Evolutionary conservation across 2,797 vertebrate genomes (phyloP), one percentile per base, ranked within the genome.

Genomic region (Microctenopoma steveboyesi): DNA sequence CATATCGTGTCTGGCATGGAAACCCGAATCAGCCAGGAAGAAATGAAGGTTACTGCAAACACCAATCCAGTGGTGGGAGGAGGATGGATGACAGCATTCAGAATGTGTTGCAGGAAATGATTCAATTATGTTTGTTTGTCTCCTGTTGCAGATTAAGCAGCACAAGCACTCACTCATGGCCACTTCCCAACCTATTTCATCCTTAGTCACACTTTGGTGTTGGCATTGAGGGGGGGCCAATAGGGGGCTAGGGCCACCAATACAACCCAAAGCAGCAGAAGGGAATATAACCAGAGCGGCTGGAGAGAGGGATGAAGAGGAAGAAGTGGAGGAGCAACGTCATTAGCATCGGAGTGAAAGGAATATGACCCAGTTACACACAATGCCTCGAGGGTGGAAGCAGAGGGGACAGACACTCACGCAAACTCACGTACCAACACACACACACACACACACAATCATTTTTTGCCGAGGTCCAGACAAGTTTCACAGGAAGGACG

Each of bases 351-450:
- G 72, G 63, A 62, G 76, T 30, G 59, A 71, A 56, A 73, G 71
- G 58, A 84, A 71, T 61, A 30, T 92, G 91, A 92, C 91, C 93
- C 84, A 93, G 75, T 91, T 93, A 86, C 42, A 18, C 86, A 92
- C 70, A 88, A 87, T 82, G 89, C 86, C 83, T 75, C 48, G 3
- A 71, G 83, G 81, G 62, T 42, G 57, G 48, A 74, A 59, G 57
- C 14, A 4, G 54, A 74, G 39, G 66, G 64, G 54, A 72, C 7
- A n/a, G 39, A 65, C 37, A 49, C 47, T 72, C 27, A 0, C 28
- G 59, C 65, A 78, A 51, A 72, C 50, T 54, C 64, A 62, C 22
- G 11, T 59, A 62, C 64, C 16, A 0, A 52, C 45, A 66, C 67
- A 65, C 52, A 54, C 57, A 30, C 27, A 42, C 47, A 59, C 45